Percentiles rank a stretch among this genome's conserved stretches.
These are phyloP conservation scores for Reinhardtius hippoglossoides DNA, from an alignment of 2,113 vertebrate species.

Conservation along the genomic window DNA sequence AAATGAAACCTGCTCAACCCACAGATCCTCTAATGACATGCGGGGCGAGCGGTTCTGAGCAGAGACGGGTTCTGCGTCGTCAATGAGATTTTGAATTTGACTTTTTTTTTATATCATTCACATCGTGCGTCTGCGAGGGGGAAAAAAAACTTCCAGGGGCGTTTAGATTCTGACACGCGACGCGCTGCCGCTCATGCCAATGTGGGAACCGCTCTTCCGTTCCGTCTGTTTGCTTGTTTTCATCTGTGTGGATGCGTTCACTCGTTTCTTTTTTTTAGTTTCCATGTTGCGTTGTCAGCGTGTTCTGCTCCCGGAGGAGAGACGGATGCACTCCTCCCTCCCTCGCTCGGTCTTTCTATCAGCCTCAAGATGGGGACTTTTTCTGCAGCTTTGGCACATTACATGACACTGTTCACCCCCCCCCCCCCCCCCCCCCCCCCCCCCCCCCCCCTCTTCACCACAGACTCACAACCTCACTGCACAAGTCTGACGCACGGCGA, in stretches of 20 bases:
- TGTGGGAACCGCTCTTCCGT: slow-evolving; percentile 48
- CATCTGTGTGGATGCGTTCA: slow-evolving; percentile 45
- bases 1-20: not conserved
- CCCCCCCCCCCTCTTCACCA: slow-evolving; percentile 12
- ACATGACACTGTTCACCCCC: slow-evolving; percentile 13
- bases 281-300: slow-evolving; percentile 48
- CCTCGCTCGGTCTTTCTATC: not conserved
- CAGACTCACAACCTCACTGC: slow-evolving; percentile 13
- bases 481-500: too few relatives aligned
- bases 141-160: slow-evolving; percentile 19
- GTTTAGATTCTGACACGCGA: slow-evolving; percentile 21
- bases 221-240: slow-evolving; percentile 62
- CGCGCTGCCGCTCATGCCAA: slow-evolving; percentile 48
- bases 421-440: slow-evolving; percentile 11
- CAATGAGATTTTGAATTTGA: slow-evolving; percentile 37
- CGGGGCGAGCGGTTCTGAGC: slow-evolving; percentile 5
- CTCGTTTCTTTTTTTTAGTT: not conserved
- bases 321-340: slow-evolving; percentile 4
- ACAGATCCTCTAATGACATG: slow-evolving; percentile 42
- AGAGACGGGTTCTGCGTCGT: slow-evolving; percentile 12
- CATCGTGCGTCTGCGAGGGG: not conserved
- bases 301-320: slow-evolving; percentile 44
- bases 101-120: slow-evolving; percentile 53
- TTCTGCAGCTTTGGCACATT: slow-evolving; percentile 52
- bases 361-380: not conserved